Evolutionary conservation across 2,888 invertebrate species (phyloP).

Genomic region (Cloeon dipterum): DNA sequence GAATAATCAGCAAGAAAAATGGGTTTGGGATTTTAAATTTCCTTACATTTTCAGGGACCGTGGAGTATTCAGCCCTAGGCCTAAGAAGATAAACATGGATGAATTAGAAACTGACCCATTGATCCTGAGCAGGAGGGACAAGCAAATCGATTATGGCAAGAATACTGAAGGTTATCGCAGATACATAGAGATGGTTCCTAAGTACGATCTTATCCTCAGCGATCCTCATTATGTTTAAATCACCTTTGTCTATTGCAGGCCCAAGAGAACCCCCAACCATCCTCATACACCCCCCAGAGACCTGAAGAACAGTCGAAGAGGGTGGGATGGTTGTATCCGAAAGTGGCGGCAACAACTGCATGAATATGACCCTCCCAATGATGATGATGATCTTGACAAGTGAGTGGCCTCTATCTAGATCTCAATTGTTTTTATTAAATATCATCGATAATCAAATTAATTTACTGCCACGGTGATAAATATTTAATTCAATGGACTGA

Average conservation of each 20-base stretch:
- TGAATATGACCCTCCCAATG: constrained; percentile 32
- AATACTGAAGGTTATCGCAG: constrained; percentile 70
- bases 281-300: constrained; percentile 80
- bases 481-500: too few relatives aligned
- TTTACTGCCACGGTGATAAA: too few relatives aligned
- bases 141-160: constrained; percentile 89
- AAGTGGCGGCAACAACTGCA: constrained; percentile 74
- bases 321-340: constrained; percentile 75
- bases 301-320: constrained; percentile 69
- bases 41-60: too few relatives aligned
- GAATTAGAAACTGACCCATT: constrained; percentile 44
- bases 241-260: too few relatives aligned
- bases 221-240: not conserved
- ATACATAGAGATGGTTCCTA: constrained; percentile 41
- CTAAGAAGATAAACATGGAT: constrained; percentile 10
- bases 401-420: too few relatives aligned
- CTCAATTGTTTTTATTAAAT: too few relatives aligned
- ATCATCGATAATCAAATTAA: too few relatives aligned
- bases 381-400: not conserved
- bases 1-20: too few relatives aligned
- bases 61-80: constrained; percentile 1
- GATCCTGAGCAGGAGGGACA: constrained; percentile 55
- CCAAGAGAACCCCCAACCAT: constrained; percentile 40
- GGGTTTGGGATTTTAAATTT: not conserved
- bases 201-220: too few relatives aligned